Evolutionary conservation across 2,888 invertebrate species (phyloP), one percentile per base, ranked within the genome.

Genomic region (Pandemis cinnamomeana): DNA sequence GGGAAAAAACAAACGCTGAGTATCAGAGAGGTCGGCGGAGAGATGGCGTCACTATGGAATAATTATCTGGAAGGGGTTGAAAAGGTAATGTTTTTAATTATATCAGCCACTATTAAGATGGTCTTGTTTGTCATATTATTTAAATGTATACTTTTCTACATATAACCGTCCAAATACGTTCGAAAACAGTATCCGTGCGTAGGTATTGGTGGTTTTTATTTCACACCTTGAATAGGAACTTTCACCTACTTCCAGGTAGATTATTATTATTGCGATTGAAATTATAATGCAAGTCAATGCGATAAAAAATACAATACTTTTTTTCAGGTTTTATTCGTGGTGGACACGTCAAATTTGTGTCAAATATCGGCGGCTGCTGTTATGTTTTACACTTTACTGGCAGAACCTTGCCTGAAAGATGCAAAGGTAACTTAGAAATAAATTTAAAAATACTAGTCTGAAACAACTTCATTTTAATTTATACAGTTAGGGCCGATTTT

Each of bases 351-450:
- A 11, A 97, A 98, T 91, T 91, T 98, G 58, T 98, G 98, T 81
- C 97, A 97, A 90, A 97, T 98, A 83, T 97, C 97, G 1, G 97
- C 97, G 1, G 97, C 97, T 13, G 97, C 97, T 36, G 97, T 98
- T 0, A 92, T 97, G 55, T 91, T 98, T 0, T 98, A 97, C 86
- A 96, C 97, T 0, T 93, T 97, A 61, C 86, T 98, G 36, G 96
- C 97, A 0, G 96, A 98, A 81, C 97, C 97, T 0, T 92, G 94
- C 62, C 89, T 97, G 36, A 95, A 95, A 80, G 94, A 94, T 67
- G 95, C 96, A 0, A 96, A 96, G 92, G 96, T 97, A 81, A 81
- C 53, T n/a, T 27, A 11, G 11, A 11, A 36, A 11, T 46, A 11
- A 46, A 46, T 11, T 11, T 2, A 11, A 46, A 46, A 46, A 46